Percentiles rank a stretch among this genome's conserved stretches.
Conservation (phyloP, 2,113 vertebrate genomes). For the Prionailurus viverrinus region DNA sequence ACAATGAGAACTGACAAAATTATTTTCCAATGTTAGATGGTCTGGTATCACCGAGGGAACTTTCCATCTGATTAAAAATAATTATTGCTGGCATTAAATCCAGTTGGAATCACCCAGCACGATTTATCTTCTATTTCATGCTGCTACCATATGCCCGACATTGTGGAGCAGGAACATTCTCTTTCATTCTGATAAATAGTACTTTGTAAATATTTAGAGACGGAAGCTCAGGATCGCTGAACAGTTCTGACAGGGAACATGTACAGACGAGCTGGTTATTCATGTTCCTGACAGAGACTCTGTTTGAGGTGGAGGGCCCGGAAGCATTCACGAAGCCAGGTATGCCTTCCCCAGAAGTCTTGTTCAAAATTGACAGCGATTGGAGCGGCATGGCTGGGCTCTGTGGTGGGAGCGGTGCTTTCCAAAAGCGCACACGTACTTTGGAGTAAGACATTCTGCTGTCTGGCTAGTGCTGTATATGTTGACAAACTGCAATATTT, state of each 20-base stretch:
- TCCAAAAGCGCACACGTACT: not conserved
- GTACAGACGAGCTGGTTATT: slow-evolving; percentile 66
- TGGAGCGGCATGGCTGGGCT: not conserved
- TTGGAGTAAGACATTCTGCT: not conserved
- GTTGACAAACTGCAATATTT: not conserved
- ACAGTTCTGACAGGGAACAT: slow-evolving; percentile 76
- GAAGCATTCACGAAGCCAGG: not conserved
- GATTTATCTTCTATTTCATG: slow-evolving; percentile 82
- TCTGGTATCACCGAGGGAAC: slow-evolving; percentile 85
- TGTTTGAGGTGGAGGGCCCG: not conserved
- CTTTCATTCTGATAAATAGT: slow-evolving; percentile 85
- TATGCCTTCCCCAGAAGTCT: slow-evolving; percentile 5
- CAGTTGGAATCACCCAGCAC: slow-evolving; percentile 80
- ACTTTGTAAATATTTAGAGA: slow-evolving; percentile 90
- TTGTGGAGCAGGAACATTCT: slow-evolving; percentile 83
- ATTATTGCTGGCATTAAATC: slow-evolving; percentile 88
- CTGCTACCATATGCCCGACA: slow-evolving; percentile 84
- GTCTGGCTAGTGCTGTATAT: not conserved
- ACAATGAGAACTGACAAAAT: slow-evolving; percentile 56
- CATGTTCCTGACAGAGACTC: slow-evolving; percentile 48
- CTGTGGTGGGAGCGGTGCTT: not conserved
- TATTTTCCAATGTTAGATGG: slow-evolving; percentile 74
- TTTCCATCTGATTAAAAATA: slow-evolving; percentile 90
- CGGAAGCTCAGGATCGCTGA: slow-evolving; percentile 81
- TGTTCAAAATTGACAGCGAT: not conserved